Base-by-base conservation (phyloP, 2,797 vertebrate species). In the Cheirogaleus major region DNA sequence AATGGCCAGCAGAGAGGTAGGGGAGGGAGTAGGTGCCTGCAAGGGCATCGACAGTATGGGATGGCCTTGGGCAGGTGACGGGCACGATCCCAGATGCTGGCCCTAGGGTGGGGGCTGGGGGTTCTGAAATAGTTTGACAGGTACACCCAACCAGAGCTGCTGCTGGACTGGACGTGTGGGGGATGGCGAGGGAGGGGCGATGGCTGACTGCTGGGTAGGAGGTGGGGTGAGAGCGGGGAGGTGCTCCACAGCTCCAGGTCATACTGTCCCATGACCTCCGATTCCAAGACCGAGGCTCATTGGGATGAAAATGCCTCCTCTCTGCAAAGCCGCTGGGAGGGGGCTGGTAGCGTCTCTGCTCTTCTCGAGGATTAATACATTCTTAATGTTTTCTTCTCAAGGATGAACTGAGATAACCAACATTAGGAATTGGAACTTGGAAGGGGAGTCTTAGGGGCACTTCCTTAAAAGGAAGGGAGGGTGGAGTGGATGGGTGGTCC, bases 41-140 rank as follows among this genome's bases (percentile, higher is more conserved):
- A 69, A 50, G 83, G 48, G 65, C 41, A 6, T 52, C 10, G 45
- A 38, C 15, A 14, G 7, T 59, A 23, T 43, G 45, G 11, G 20
- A 35, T 45, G 22, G 38, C 22, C 1, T 38, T 2, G 55, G 32
- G 32, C 69, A 43, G 43, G 30, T 59, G 38, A 9, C 4, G 13
- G 78, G 25, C 15, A 20, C 82, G 43, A 69, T 38, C 41, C 59
- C 69, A 38, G 23, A 32, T 20, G 22, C 43, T 18, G 43, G 50
- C 14, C 43, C 23, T 5, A 3, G 45, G 45, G 17, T 2, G 8
- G n/a, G 5, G 2, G 4, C 18, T 32, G 3, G 7, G 30, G 57
- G 41, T 96, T 94, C 82, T 78, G n/a, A 73, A 89, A 63, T n/a
- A 91, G 35, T 87, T 55, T 89, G 38, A 35, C 13, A 27, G n/a